A percentile compares a stretch with the other conserved stretches of the same genome.
phyloP scores from a whole-genome alignment of 2,888 invertebrate species.

The Cerceris ruficornis region DNA sequence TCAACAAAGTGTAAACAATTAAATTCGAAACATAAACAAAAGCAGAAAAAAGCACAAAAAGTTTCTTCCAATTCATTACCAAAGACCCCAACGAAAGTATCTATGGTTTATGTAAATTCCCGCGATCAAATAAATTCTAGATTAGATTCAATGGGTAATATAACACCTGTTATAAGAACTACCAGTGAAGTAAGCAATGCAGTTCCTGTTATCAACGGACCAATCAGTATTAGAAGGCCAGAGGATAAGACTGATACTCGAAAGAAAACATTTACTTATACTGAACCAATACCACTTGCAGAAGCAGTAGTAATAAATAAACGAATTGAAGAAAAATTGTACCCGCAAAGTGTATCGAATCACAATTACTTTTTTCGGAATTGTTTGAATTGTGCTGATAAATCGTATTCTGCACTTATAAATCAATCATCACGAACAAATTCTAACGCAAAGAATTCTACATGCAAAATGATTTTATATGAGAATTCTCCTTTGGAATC shows the following conservation, averaged over 20 bases:
- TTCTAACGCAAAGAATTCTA: slow-evolving; percentile 19
- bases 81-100: slow-evolving; percentile 58
- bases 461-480: neutral
- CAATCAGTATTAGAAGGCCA: slow-evolving; percentile 76
- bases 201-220: slow-evolving; percentile 83
- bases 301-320: slow-evolving; percentile 77
- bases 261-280: slow-evolving; percentile 75
- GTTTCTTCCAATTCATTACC: slow-evolving; percentile 15
- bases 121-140: slow-evolving; percentile 72
- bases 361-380: slow-evolving; percentile 70
- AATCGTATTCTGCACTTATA: slow-evolving; percentile 23
- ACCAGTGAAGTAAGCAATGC: slow-evolving; percentile 77
- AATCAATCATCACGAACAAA: slow-evolving; percentile 28
- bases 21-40: slow-evolving; percentile 61
- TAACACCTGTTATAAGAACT: slow-evolving; percentile 74
- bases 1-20: slow-evolving; percentile 29
- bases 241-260: slow-evolving; percentile 64
- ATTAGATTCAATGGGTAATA: slow-evolving; percentile 74
- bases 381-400: slow-evolving; percentile 50
- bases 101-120: slow-evolving; percentile 60
- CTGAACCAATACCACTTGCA: slow-evolving; percentile 76
- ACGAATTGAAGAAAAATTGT: slow-evolving; percentile 78
- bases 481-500: slow-evolving; percentile 27
- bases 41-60: slow-evolving; percentile 52
- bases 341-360: slow-evolving; percentile 69